Percentiles rank a stretch among this genome's conserved stretches.
phyloP scores from a whole-genome alignment of 2,888 invertebrate species.

The Metalampra italica region DNA sequence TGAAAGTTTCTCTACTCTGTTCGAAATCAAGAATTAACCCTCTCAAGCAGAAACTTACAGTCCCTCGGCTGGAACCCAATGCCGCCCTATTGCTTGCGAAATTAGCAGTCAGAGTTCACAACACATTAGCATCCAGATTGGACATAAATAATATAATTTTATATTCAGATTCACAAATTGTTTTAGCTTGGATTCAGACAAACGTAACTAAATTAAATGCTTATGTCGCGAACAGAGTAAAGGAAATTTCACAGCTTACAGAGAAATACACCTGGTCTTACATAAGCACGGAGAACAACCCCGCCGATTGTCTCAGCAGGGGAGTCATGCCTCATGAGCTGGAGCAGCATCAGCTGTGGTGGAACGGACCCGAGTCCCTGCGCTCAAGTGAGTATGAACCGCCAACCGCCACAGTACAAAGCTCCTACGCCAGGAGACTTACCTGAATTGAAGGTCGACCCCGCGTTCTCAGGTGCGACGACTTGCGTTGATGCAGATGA shows the following conservation, averaged over 20 bases:
- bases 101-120: not conserved
- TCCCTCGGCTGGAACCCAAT: conserved; percentile 11
- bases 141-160: not conserved
- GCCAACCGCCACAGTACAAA: not conserved
- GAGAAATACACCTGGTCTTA: not conserved
- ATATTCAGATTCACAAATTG: conserved; percentile 13
- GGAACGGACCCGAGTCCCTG: not conserved
- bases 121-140: not conserved
- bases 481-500: too few relatives aligned
- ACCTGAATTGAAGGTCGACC: not conserved
- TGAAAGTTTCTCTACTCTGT: conserved; percentile 1
- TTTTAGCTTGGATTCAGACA: conserved; percentile 8
- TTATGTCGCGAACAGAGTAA: conserved; percentile 11
- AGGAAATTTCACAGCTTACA: not conserved
- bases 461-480: not conserved
- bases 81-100: conserved; percentile 6
- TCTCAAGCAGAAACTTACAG: not conserved
- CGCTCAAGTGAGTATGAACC: not conserved
- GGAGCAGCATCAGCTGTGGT: not conserved
- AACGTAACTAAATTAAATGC: conserved; percentile 6
- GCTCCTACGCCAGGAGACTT: not conserved
- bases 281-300: not conserved
- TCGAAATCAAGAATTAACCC: conserved; percentile 12
- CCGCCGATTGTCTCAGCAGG: not conserved
- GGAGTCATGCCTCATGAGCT: not conserved